Percentiles rank a stretch among this genome's conserved stretches.
phyloP scores from a whole-genome alignment of 2,888 invertebrate species.

The Danaus chrysippus region DNA sequence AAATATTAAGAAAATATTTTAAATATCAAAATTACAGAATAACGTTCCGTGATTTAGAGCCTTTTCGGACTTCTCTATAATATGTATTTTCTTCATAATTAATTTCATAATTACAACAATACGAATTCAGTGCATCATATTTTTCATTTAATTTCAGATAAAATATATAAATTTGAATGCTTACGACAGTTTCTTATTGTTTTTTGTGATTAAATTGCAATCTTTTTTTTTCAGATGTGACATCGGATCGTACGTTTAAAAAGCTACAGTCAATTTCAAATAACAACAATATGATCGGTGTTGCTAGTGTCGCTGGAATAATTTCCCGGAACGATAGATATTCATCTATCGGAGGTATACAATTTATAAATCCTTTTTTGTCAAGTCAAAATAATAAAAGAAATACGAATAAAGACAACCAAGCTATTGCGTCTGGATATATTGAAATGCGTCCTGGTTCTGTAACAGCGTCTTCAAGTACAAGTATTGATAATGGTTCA shows the following conservation, averaged over 20 bases:
- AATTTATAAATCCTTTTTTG: slow-evolving; percentile 42
- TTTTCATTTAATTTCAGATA: slow-evolving; percentile 26
- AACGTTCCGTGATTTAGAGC: no score
- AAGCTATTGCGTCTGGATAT: slow-evolving; percentile 39
- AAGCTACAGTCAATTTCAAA: neutral
- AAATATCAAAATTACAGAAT: no score
- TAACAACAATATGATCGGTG: slow-evolving; percentile 40
- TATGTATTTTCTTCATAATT: no score
- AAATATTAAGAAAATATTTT: no score
- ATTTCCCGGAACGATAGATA: slow-evolving; percentile 54
- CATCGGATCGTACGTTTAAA: neutral
- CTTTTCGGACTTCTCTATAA: no score
- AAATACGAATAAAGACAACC: neutral
- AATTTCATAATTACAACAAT: no score
- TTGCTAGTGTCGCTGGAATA: slow-evolving; percentile 51
- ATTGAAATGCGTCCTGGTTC: slow-evolving; percentile 52
- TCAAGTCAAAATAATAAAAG: neutral
- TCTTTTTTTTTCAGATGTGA: neutral
- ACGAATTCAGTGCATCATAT: neutral
- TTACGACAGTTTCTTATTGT: neutral
- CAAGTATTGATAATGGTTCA: slow-evolving; percentile 40
- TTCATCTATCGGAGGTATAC: slow-evolving; percentile 50
- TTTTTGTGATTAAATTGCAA: neutral
- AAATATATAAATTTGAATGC: neutral
- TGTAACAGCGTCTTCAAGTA: slow-evolving; percentile 49